phyloP scores from a whole-genome alignment of 2,888 invertebrate species.

The Prosopocoilus inquinatus region DNA sequence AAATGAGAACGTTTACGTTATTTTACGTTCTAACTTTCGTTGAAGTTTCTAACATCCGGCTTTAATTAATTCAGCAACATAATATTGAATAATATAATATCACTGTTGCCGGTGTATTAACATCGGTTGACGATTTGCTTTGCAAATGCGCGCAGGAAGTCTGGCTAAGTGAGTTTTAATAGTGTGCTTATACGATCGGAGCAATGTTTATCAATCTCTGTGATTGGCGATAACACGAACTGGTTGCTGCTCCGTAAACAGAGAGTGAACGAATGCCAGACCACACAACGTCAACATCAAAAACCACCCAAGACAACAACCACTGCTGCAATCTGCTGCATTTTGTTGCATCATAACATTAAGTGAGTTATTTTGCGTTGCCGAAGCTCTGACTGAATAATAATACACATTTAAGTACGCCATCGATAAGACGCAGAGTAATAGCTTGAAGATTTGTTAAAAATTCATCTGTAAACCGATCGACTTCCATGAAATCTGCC shows the following conservation, averaged over 20 bases:
- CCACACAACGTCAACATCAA: neutral
- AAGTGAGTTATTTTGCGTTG: neutral
- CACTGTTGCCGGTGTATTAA: neutral
- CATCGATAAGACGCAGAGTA: too few species aligned
- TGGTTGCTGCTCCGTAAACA: neutral
- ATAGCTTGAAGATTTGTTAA: too few species aligned
- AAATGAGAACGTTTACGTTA: too few species aligned
- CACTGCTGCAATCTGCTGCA: neutral
- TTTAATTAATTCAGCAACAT: too few species aligned
- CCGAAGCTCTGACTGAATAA: neutral
- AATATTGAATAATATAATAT: too few species aligned
- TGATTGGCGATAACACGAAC: conserved; percentile 1
- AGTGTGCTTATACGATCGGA: neutral
- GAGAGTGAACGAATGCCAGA: neutral
- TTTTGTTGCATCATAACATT: conserved; percentile 1
- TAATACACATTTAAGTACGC: neutral
- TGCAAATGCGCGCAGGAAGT: conserved; percentile 1
- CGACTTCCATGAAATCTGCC: too few species aligned
- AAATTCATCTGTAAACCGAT: too few species aligned
- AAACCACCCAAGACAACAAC: neutral
- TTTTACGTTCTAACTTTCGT: too few species aligned
- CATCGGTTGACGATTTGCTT: neutral
- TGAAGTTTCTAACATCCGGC: too few species aligned
- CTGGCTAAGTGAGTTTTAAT: conserved; percentile 2
- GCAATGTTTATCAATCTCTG: neutral